phyloP scores from a whole-genome alignment of 2,113 vertebrate genomes.

The Oncorhynchus tshawytscha region DNA sequence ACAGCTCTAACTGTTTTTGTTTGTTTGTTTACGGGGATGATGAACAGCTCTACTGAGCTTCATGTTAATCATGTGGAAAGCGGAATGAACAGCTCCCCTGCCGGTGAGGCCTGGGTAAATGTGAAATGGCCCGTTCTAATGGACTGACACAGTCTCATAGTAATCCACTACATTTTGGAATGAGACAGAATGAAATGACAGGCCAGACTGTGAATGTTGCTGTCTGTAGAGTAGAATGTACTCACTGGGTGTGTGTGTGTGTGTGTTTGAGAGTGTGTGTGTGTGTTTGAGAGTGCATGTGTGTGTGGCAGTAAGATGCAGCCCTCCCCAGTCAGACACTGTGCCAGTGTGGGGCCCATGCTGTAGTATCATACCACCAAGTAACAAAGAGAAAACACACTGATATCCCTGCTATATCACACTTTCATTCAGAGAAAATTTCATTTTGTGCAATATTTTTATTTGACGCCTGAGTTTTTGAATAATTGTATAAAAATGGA shows the following conservation, averaged over 20 bases:
- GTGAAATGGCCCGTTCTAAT: no score
- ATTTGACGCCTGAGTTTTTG: conserved; percentile 89
- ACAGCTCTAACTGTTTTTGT: conserved; percentile 46
- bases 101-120: not conserved
- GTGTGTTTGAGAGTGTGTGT: conserved; percentile 28
- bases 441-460: conserved; percentile 96
- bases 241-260: conserved; percentile 33
- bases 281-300: conserved; percentile 22
- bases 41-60: conserved; percentile 30
- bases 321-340: conserved; percentile 65
- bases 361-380: conserved; percentile 17
- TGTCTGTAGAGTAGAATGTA: conserved; percentile 59
- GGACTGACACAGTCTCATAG: no score
- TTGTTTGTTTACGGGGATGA: not conserved
- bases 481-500: conserved; percentile 73
- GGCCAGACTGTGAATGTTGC: not conserved
- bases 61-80: conserved; percentile 24
- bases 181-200: conserved; percentile 17
- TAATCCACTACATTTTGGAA: no score
- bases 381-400: conserved; percentile 35
- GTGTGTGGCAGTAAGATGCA: conserved; percentile 59
- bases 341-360: conserved; percentile 15
- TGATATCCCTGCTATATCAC: conserved; percentile 65
- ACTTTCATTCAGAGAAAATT: conserved; percentile 68
- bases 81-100: conserved; percentile 8